A percentile compares a stretch with the other conserved stretches of the same genome.
phyloP scores from a whole-genome alignment of 2,113 vertebrate species.

The Arvicanthis niloticus region DNA sequence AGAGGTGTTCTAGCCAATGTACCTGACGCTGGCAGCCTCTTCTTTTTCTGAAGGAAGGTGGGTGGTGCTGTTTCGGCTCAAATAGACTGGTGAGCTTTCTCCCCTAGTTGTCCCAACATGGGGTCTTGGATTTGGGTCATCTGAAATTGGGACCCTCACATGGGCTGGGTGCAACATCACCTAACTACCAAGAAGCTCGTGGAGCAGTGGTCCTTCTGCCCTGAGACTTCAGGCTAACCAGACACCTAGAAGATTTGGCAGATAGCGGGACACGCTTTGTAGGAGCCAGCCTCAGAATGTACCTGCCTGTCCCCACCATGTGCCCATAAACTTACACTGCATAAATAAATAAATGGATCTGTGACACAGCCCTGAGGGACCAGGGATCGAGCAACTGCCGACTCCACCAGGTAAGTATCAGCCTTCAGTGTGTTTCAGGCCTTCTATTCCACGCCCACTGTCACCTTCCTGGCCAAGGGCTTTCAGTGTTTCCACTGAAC shows the following conservation, averaged over 20 bases:
- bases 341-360: accelerated
- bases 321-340: not conserved
- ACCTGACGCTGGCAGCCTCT: constrained; percentile 20
- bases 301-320: not conserved
- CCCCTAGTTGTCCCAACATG: not conserved
- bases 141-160: not conserved
- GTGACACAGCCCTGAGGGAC: not conserved
- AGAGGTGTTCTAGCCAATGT: constrained; percentile 54
- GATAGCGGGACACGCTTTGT: not conserved
- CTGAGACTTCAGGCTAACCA: not conserved
- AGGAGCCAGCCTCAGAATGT: not conserved
- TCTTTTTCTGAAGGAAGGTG: not conserved
- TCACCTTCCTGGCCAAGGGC: not conserved
- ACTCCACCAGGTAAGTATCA: not conserved
- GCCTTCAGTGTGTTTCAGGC: not conserved
- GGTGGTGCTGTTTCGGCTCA: constrained; percentile 23
- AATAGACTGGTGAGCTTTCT: not conserved
- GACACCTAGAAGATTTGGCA: not conserved
- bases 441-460: not conserved
- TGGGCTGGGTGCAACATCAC: not conserved
- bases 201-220: not conserved
- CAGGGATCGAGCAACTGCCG: not conserved
- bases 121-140: not conserved
- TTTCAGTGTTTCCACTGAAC: not conserved
- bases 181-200: not conserved